These are phyloP conservation scores for Silurus lanzhouensis DNA, from an alignment of 2,797 vertebrate species.

Conservation along the genomic window DNA sequence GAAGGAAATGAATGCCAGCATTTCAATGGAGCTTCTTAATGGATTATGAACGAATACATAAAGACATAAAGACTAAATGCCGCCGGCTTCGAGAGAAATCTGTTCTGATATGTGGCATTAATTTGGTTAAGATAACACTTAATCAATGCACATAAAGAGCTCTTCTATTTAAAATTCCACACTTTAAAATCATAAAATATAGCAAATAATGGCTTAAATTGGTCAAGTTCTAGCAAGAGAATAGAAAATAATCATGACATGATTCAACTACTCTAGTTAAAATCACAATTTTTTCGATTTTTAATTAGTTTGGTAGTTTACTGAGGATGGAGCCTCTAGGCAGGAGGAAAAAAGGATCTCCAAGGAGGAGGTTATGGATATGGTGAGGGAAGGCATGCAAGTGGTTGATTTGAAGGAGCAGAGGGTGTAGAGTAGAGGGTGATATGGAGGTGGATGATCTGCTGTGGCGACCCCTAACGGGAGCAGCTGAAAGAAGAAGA, in stretches of 20 bases:
- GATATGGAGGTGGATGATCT: too few relatives aligned
- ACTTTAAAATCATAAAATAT: neutral
- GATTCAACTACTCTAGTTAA: neutral
- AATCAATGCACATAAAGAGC: neutral
- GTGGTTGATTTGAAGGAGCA: too few relatives aligned
- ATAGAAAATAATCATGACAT: neutral
- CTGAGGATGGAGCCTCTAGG: too few relatives aligned
- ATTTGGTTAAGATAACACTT: neutral
- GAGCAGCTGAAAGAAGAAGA: too few relatives aligned
- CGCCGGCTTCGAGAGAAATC: neutral
- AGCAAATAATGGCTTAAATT: neutral
- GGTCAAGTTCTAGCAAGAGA: neutral
- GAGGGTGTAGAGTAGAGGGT: too few relatives aligned
- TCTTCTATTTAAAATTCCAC: neutral
- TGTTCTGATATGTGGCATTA: neutral
- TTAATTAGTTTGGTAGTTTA: neutral
- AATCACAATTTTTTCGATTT: neutral
- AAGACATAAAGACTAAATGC: conserved; percentile 6
- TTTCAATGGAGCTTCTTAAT: conserved; percentile 25
- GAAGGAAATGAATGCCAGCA: conserved; percentile 46
- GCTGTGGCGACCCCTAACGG: too few relatives aligned
- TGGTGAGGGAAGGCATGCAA: too few relatives aligned
- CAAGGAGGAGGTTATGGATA: too few relatives aligned
- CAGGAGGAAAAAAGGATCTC: too few relatives aligned
- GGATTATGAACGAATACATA: conserved; percentile 29